Conservation (phyloP, 2,797 vertebrate species). For the Pygocentrus nattereri region DNA sequence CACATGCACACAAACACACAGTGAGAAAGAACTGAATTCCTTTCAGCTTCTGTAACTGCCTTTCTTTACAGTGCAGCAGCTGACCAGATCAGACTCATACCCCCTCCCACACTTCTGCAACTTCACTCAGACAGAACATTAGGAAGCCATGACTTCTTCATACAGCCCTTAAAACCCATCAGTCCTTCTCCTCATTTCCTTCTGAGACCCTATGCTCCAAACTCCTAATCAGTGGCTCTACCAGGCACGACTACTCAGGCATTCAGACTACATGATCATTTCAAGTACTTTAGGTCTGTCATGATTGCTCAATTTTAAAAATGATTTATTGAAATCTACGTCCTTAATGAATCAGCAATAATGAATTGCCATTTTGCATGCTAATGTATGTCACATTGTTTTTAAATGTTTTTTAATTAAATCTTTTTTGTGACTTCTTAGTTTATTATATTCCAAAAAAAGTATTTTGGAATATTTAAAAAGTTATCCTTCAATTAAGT, state of each 20-base stretch:
- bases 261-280: not conserved
- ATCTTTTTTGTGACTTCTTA: no score
- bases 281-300: not conserved
- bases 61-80: not conserved
- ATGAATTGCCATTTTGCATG: not conserved
- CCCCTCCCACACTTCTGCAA: constrained; percentile 27
- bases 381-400: not conserved
- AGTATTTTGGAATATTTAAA: no score
- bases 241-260: not conserved
- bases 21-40: not conserved
- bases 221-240: not conserved
- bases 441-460: no score
- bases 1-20: not conserved
- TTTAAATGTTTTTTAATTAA: not conserved
- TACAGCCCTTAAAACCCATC: constrained; percentile 7
- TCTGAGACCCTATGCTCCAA: not conserved
- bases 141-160: not conserved
- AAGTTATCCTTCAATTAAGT: no score
- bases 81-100: constrained; percentile 8
- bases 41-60: constrained; percentile 36
- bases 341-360: not conserved
- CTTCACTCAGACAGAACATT: constrained; percentile 22
- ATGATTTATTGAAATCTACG: no score
- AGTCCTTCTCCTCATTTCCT: not conserved
- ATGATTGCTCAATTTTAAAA: not conserved